These are phyloP conservation scores for Neuroscelio doddi DNA, from an alignment of 2,888 invertebrate species.

Conservation along the genomic window DNA sequence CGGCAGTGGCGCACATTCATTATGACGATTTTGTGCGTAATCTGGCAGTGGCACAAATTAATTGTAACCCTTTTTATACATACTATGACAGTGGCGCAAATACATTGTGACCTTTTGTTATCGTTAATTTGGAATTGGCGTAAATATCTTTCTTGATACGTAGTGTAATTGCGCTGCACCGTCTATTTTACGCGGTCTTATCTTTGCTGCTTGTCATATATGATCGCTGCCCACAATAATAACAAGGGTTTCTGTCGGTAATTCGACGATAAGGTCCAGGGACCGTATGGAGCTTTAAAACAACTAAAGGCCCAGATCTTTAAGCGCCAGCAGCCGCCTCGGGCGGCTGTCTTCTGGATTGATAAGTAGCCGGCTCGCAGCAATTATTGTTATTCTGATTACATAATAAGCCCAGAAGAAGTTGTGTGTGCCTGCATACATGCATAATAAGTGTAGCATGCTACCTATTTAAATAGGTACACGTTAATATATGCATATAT, in stretches of 20 bases:
- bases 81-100: too few relatives aligned
- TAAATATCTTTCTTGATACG: too few relatives aligned
- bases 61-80: too few relatives aligned
- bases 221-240: slow-evolving; percentile 43
- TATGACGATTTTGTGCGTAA: too few relatives aligned
- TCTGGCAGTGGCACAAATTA: too few relatives aligned
- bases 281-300: slow-evolving; percentile 11
- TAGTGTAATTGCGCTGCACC: too few relatives aligned
- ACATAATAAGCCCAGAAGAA: slow-evolving; percentile 62
- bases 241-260: slow-evolving; percentile 20
- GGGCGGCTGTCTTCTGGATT: slow-evolving; percentile 65
- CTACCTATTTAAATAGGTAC: slow-evolving; percentile 10
- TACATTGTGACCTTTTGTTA: too few relatives aligned
- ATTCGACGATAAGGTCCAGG: slow-evolving; percentile 28
- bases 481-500: slow-evolving; percentile 29
- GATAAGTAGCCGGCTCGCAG: slow-evolving; percentile 65
- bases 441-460: slow-evolving; percentile 11
- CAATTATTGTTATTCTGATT: slow-evolving; percentile 70
- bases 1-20: too few relatives aligned
- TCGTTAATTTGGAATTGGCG: too few relatives aligned
- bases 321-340: slow-evolving; percentile 36
- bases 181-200: too few relatives aligned
- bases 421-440: slow-evolving; percentile 24
- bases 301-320: slow-evolving; percentile 8
- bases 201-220: neutral